These are phyloP conservation scores for Riparia riparia DNA, from an alignment of 2,113 vertebrate species.

Conservation along the genomic window DNA sequence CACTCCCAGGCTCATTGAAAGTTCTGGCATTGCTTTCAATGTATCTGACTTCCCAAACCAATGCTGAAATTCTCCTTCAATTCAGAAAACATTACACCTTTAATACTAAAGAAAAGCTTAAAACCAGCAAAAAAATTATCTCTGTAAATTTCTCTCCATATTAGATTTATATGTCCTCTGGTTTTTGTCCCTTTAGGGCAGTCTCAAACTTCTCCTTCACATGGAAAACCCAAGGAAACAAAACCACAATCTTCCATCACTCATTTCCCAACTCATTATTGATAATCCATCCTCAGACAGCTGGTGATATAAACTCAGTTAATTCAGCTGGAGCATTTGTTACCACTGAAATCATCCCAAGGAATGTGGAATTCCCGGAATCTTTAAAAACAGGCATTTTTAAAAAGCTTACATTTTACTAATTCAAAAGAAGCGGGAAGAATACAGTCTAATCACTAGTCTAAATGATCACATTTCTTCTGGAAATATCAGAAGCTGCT, in stretches of 20 bases:
- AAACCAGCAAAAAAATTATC: background rate
- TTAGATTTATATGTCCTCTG: background rate
- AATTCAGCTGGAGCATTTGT: background rate
- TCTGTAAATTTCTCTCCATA: background rate
- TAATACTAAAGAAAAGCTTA: background rate
- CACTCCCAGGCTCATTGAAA: slow-evolving; percentile 96
- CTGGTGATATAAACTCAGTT: background rate
- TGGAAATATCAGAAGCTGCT: background rate
- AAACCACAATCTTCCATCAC: background rate
- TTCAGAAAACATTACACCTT: background rate
- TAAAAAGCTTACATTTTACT: background rate
- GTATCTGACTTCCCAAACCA: slow-evolving; percentile 94
- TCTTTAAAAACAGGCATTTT: background rate
- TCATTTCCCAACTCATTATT: background rate
- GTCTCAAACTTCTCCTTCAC: background rate
- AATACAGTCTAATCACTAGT: background rate
- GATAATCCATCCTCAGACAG: background rate
- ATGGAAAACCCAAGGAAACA: background rate
- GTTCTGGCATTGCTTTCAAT: slow-evolving; percentile 94
- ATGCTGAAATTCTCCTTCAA: slow-evolving; percentile 89
- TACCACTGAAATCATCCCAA: background rate
- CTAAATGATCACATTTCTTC: background rate
- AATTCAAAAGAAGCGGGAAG: background rate
- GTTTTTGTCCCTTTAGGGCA: background rate
- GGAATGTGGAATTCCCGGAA: background rate